These are phyloP conservation scores for Staurois parvus DNA, from an alignment of 2,797 vertebrate genomes.

Conservation along the genomic window DNA sequence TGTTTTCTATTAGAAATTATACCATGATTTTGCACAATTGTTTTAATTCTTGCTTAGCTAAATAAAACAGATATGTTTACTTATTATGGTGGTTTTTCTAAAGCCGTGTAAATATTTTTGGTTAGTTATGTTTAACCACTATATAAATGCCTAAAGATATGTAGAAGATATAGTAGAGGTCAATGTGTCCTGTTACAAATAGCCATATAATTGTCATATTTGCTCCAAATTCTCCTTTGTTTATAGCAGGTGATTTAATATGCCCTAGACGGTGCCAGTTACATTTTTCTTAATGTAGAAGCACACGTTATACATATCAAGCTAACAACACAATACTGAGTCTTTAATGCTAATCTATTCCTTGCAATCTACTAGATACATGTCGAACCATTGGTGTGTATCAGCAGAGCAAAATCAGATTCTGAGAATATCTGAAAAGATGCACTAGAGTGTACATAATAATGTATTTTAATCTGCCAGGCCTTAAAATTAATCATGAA, in stretches of 20 bases:
- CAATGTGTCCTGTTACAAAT: conserved; percentile 68
- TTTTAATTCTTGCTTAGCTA: too few relatives aligned
- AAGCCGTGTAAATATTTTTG: conserved; percentile 3
- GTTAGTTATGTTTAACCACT: conserved; percentile 36
- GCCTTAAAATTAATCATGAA: conserved; percentile 90
- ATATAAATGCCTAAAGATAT: conserved; percentile 65
- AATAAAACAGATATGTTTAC: too few relatives aligned
- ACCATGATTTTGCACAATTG: too few relatives aligned
- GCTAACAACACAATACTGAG: conserved; percentile 87
- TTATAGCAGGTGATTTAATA: conserved; percentile 76
- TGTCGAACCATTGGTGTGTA: conserved; percentile 87
- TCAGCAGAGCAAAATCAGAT: conserved; percentile 88
- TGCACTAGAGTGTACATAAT: conserved; percentile 88
- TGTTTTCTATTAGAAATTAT: too few relatives aligned
- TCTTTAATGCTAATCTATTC: conserved; percentile 97
- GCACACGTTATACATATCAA: conserved; percentile 86
- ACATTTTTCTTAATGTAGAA: conserved; percentile 87
- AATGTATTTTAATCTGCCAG: conserved; percentile 90
- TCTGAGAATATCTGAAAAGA: conserved; percentile 89
- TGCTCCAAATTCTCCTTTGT: conserved; percentile 69
- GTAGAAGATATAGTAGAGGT: conserved; percentile 76
- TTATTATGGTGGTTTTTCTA: too few relatives aligned
- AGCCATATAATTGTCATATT: conserved; percentile 70
- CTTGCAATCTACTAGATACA: conserved; percentile 90
- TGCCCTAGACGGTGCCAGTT: conserved; percentile 82